A percentile compares a stretch with the other conserved stretches of the same genome.
These are phyloP conservation scores for Laticauda laticaudata DNA, from an alignment of 2,113 vertebrate species.

Conservation along the genomic window DNA sequence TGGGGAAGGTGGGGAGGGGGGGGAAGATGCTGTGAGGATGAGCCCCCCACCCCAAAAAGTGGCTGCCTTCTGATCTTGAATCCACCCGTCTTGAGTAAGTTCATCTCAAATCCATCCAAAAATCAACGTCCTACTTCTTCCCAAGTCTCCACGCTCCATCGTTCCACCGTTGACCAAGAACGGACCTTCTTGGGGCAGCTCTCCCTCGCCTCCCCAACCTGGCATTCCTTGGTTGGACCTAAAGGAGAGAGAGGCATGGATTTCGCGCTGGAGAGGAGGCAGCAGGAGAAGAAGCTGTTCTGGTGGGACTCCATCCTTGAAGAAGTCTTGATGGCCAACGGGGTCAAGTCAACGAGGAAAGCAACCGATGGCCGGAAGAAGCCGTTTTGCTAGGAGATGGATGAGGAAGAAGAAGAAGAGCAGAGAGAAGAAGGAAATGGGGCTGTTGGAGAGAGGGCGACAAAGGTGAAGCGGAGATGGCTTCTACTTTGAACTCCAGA, in stretches of 20 bases:
- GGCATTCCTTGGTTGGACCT: not conserved
- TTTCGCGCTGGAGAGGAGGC: not conserved
- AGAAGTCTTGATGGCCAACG: not conserved
- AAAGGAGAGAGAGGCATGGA: not conserved
- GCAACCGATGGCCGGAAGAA: not conserved
- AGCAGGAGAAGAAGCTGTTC: not conserved
- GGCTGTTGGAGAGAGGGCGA: not conserved
- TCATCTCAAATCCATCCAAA: not conserved
- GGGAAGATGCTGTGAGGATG: not conserved
- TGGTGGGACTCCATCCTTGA: not conserved
- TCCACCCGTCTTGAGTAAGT: not conserved
- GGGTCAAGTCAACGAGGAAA: not conserved
- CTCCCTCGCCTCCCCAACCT: no score
- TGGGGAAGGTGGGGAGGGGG: not conserved
- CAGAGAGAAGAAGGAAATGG: not conserved
- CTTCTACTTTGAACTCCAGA: slow-evolving; percentile 13
- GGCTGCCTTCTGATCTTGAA: not conserved
- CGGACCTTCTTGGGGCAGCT: not conserved
- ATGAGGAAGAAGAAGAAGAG: not conserved
- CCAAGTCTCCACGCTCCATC: not conserved
- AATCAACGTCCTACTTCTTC: not conserved
- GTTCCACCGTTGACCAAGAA: not conserved
- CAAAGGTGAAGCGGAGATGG: not conserved
- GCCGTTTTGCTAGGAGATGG: not conserved
- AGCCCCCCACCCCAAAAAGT: not conserved